phyloP scores from a whole-genome alignment of 2,113 vertebrate species.

The Camelus dromedarius region DNA sequence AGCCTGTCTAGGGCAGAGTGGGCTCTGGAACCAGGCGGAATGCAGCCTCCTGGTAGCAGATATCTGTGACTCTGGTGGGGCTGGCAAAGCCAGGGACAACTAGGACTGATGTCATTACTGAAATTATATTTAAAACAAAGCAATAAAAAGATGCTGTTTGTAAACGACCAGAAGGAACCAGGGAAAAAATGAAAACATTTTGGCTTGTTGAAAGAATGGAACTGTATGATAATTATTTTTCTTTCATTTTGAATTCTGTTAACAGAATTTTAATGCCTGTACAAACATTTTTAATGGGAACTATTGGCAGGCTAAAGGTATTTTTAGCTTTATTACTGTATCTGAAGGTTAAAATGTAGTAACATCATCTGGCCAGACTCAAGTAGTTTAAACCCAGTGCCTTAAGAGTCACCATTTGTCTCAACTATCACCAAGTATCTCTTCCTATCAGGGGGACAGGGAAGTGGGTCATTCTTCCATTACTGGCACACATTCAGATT shows the following conservation, averaged over 20 bases:
- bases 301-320: slow-evolving; percentile 38
- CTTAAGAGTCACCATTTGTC: neutral
- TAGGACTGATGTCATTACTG: slow-evolving; percentile 24
- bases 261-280: slow-evolving; percentile 58
- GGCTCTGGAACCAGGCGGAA: neutral
- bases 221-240: slow-evolving; percentile 42
- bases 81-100: slow-evolving; percentile 1
- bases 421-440: neutral
- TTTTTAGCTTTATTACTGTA: slow-evolving; percentile 63
- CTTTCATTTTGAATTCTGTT: slow-evolving; percentile 67
- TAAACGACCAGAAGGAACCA: slow-evolving; percentile 44
- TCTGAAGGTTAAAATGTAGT: slow-evolving; percentile 48
- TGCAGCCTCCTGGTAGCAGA: neutral
- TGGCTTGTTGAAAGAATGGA: slow-evolving; percentile 22
- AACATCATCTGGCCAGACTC: neutral
- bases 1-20: neutral
- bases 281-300: slow-evolving; percentile 55
- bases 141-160: neutral
- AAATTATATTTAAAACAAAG: neutral
- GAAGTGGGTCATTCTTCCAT: neutral
- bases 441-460: neutral
- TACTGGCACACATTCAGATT: neutral
- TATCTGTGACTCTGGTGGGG: neutral
- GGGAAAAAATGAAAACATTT: slow-evolving; percentile 50
- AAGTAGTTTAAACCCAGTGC: slow-evolving; percentile 6